These are phyloP conservation scores for Calidris pugnax DNA, from an alignment of 2,113 vertebrate species.

Conservation along the genomic window DNA sequence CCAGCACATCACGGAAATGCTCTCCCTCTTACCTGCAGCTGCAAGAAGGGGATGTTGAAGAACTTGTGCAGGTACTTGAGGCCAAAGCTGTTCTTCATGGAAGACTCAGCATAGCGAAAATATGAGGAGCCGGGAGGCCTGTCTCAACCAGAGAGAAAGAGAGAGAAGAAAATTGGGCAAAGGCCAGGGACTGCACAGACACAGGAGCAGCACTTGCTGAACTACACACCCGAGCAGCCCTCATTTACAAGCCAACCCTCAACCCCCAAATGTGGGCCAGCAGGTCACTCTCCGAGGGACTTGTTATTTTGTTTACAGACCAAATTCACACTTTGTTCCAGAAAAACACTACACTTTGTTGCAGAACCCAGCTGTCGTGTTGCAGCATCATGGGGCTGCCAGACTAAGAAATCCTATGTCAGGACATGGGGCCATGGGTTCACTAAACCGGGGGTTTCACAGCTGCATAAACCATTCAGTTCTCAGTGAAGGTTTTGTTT, in stretches of 20 bases:
- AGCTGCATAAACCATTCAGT: not conserved
- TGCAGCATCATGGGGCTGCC: not conserved
- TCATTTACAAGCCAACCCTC: not conserved
- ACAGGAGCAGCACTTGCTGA: not conserved
- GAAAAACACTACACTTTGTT: not conserved
- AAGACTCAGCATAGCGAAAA: slow-evolving; percentile 96
- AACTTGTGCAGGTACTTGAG: slow-evolving; percentile 96
- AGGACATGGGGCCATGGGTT: not conserved
- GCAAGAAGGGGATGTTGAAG: slow-evolving; percentile 98
- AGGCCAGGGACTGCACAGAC: not conserved
- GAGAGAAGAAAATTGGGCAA: not conserved
- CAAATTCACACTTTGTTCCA: not conserved
- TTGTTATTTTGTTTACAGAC: not conserved
- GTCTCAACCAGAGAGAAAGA: not conserved
- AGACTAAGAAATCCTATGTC: not conserved
- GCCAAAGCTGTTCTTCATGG: slow-evolving; percentile 98
- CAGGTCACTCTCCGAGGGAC: not conserved
- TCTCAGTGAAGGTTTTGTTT: not conserved
- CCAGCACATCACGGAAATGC: not conserved
- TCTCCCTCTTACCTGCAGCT: slow-evolving; percentile 87
- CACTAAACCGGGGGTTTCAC: not conserved
- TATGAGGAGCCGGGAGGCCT: slow-evolving; percentile 94
- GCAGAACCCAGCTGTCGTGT: not conserved
- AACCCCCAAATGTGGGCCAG: not conserved
- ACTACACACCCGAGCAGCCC: accelerated